These are phyloP conservation scores for Julus scanicus DNA, from an alignment of 2,888 invertebrate genomes.

Conservation along the genomic window DNA sequence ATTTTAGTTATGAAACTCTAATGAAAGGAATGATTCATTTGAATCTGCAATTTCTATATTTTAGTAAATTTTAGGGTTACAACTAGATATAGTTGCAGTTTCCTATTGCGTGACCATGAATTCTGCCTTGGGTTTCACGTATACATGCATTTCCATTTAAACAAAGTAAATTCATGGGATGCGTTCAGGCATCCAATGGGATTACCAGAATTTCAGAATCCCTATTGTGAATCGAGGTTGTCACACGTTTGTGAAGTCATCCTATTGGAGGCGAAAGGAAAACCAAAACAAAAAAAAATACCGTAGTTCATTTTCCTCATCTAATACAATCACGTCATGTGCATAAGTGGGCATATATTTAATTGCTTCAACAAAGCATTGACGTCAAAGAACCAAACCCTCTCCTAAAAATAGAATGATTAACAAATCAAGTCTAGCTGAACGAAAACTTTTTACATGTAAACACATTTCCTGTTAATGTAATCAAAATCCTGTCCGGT, in stretches of 20 bases:
- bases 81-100: not conserved
- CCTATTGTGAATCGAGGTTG: not conserved
- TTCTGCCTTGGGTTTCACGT: not conserved
- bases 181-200: constrained; percentile 17
- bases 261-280: not conserved
- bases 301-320: not conserved
- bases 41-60: not conserved
- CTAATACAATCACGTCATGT: not conserved
- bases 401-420: constrained; percentile 7
- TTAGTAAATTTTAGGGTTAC: not conserved
- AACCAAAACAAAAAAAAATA: not conserved
- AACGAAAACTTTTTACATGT: constrained; percentile 7
- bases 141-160: not conserved
- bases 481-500: not conserved
- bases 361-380: constrained; percentile 19
- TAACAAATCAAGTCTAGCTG: constrained; percentile 40
- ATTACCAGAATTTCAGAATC: not conserved
- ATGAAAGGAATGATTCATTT: not conserved
- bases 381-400: constrained; percentile 5
- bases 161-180: not conserved
- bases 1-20: not conserved
- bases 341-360: constrained; percentile 21
- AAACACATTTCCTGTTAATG: not conserved
- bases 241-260: not conserved
- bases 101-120: constrained; percentile 28